Evolutionary conservation across 2,797 vertebrate species (phyloP), one percentile per base, ranked within the genome.

Genomic region (Prunella strophiata): DNA sequence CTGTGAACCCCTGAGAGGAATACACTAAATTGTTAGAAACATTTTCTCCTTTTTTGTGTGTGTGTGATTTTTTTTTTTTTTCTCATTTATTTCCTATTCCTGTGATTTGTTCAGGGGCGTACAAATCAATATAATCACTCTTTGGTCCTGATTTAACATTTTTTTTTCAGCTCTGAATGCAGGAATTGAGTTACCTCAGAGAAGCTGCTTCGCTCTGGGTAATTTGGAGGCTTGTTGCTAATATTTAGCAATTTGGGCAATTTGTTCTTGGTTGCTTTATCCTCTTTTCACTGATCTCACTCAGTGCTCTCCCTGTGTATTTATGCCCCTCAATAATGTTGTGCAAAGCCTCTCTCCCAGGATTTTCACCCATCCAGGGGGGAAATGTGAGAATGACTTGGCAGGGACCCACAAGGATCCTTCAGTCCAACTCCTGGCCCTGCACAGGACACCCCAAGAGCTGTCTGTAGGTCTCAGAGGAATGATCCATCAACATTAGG

Each of bases 91-190:
- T 94, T 74, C 6, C 2, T 74, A 7, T 77, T 74, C 51, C 75
- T 21, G 22, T 40, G n/a, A 36, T 36, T 36, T 36, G n/a, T 43
- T 92, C 63, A 2, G 40, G 40, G 3, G 43, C 0, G 8, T 71
- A 45, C 52, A 50, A 74, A 96, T 95, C 89, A 30, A 91, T 95
- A 61, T 57, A 93, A 92, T 71, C 88, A 87, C 65, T 63, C 57
- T 65, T 52, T 22, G 82, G 30, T 76, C 54, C 52, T 18, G 42
- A 50, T 88, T 43, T 85, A 52, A 74, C 25, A 9, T n/a, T 59
- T 81, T 55, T 55, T 34, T 51, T 78, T 29, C 34, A 50, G 65
- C 81, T 85, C 55, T 92, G 71, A 93, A 76, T 51, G 77, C 47
- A 76, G 81, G 54, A 76, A 63, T 59, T 87, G 68, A 80, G 76